Conservation (phyloP, 2,888 invertebrate species). For the Disparrhopalites patrizii region DNA sequence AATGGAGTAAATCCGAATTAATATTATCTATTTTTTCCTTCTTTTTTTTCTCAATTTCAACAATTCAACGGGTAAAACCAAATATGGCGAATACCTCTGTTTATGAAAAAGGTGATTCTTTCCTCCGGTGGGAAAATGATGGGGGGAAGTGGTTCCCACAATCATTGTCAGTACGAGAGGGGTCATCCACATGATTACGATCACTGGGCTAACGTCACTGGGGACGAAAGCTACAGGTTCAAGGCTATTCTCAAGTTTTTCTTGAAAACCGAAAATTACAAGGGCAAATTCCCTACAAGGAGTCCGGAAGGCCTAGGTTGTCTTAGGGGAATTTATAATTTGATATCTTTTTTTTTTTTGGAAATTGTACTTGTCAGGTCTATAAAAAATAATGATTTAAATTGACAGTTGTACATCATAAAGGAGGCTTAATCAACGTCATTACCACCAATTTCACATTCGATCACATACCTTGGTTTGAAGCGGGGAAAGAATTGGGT, state of each 20-base stretch:
- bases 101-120: not conserved
- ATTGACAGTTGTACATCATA: not conserved
- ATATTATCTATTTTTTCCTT: not conserved
- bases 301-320: too few species aligned
- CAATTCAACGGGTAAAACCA: too few species aligned
- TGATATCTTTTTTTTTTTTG: not conserved
- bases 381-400: not conserved
- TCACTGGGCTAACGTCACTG: slow-evolving; percentile 26
- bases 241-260: slow-evolving; percentile 30
- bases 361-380: not conserved
- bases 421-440: slow-evolving; percentile 11
- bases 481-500: slow-evolving; percentile 29
- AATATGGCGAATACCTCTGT: too few species aligned
- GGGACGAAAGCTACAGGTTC: slow-evolving; percentile 31
- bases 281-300: slow-evolving; percentile 18
- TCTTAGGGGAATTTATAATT: not conserved
- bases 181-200: slow-evolving; percentile 32
- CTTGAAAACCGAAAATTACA: slow-evolving; percentile 32
- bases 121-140: slow-evolving; percentile 30
- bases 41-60: too few species aligned
- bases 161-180: slow-evolving; percentile 27
- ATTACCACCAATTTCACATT: slow-evolving; percentile 22
- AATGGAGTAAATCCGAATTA: slow-evolving; percentile 1
- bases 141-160: slow-evolving; percentile 35
- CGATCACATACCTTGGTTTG: slow-evolving; percentile 21